Conservation (phyloP, 35 echinoderm and acorn worm genomes). For the Strongylocentrotus purpuratus region DNA sequence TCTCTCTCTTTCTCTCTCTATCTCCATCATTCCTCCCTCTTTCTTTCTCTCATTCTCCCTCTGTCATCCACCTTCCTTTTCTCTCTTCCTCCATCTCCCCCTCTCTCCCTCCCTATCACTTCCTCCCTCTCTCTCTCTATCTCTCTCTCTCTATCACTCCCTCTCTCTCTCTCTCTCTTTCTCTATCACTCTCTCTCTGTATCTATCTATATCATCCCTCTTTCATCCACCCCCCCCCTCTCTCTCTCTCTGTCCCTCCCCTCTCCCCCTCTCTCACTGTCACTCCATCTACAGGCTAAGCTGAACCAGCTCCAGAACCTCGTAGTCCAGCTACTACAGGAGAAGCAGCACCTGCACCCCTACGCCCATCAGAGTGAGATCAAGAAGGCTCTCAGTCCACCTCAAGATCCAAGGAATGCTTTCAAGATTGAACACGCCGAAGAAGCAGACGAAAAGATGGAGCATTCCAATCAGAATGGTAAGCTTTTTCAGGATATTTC, state of each 20-base stretch:
- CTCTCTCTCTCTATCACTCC: neutral
- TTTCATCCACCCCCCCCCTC: neutral
- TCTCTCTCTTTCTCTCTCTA: too few relatives aligned
- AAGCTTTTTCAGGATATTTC: too few relatives aligned
- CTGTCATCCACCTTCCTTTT: too few relatives aligned
- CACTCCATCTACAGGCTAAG: constrained; percentile 55
- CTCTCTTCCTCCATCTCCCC: too few relatives aligned
- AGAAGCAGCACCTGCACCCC: constrained; percentile 82
- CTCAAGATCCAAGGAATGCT: constrained; percentile 51
- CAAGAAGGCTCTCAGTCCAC: constrained; percentile 42
- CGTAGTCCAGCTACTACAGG: constrained; percentile 86
- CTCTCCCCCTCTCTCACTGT: neutral
- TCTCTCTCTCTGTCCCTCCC: neutral
- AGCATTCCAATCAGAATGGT: constrained; percentile 69
- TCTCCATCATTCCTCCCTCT: too few relatives aligned
- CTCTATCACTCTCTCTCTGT: too few relatives aligned
- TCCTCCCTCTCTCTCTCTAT: too few relatives aligned
- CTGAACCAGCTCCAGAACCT: constrained; percentile 88
- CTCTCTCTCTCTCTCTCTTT: too few relatives aligned
- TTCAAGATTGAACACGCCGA: constrained; percentile 58
- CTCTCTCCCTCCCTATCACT: too few relatives aligned
- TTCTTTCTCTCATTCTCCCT: too few relatives aligned
- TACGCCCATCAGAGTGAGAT: constrained; percentile 56
- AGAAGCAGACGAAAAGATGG: constrained; percentile 42
- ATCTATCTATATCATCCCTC: too few relatives aligned